These are phyloP conservation scores for Miniopterus natalensis DNA, from an alignment of 2,113 vertebrate genomes.

Conservation along the genomic window DNA sequence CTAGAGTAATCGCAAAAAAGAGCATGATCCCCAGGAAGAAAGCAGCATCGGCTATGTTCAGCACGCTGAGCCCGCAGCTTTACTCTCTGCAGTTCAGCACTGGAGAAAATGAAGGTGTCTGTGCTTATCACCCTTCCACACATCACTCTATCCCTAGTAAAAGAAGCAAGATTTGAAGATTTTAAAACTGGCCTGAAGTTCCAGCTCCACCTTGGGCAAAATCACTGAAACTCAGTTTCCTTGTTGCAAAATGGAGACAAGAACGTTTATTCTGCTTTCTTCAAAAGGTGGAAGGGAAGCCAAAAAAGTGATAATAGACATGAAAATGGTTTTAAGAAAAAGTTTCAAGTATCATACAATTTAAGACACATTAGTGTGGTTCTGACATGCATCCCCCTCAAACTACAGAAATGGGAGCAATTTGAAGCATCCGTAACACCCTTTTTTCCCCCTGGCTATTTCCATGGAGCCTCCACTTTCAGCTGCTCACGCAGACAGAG, in stretches of 20 bases:
- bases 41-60: not conserved
- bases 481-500: not conserved
- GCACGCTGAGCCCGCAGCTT: not conserved
- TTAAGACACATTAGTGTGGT: not conserved
- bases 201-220: not conserved
- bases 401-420: not conserved
- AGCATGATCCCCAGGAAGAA: not conserved
- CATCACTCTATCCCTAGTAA: not conserved
- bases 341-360: not conserved
- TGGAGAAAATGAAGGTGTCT: not conserved
- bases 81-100: not conserved
- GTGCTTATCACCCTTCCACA: not conserved
- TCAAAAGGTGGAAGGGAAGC: not conserved
- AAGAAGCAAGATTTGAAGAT: not conserved
- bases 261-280: not conserved
- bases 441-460: not conserved
- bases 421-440: not conserved
- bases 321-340: conserved; percentile 22
- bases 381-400: not conserved
- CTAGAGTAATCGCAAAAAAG: conserved; percentile 1
- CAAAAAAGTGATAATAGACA: not conserved
- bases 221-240: conserved; percentile 4
- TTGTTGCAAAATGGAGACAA: not conserved
- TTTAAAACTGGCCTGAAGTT: not conserved
- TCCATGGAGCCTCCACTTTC: not conserved